Evolutionary conservation across 1,140 invertebrate species (phyloP).

Genomic region (Pseudomyrmex dendroicus): DNA sequence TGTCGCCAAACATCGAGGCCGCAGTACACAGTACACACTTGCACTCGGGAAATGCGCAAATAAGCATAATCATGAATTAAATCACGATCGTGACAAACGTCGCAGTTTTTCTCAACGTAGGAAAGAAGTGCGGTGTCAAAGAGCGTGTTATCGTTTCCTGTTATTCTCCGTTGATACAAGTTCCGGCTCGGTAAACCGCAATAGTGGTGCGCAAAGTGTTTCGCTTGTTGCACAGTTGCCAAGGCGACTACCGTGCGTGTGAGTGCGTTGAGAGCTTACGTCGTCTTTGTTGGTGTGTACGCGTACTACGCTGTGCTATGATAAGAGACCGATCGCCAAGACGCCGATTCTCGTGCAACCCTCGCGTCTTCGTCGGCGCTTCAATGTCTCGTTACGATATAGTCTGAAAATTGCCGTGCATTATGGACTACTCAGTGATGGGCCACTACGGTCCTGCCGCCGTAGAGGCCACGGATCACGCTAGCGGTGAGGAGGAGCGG

Average conservation of each 20-base stretch:
- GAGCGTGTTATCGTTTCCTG: background rate
- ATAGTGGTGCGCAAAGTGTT: slow-evolving; percentile 54
- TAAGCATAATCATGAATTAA: slow-evolving; percentile 73
- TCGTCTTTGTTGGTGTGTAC: slow-evolving; percentile 39
- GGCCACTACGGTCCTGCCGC: slow-evolving; percentile 76
- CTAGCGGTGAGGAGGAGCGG: slow-evolving; percentile 67
- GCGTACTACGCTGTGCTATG: slow-evolving; percentile 57
- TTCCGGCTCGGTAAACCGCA: background rate
- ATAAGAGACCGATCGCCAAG: slow-evolving; percentile 53
- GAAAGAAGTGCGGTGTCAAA: background rate
- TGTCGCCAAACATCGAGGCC: slow-evolving; percentile 51
- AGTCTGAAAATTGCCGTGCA: slow-evolving; percentile 49
- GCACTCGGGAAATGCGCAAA: slow-evolving; percentile 52
- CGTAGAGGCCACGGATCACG: slow-evolving; percentile 70
- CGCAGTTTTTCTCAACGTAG: background rate
- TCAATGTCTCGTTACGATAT: slow-evolving; percentile 54
- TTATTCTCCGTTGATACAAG: too few relatives aligned
- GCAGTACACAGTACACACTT: slow-evolving; percentile 8
- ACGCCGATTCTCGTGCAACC: slow-evolving; percentile 25
- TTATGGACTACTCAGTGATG: slow-evolving; percentile 80
- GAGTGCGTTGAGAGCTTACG: background rate
- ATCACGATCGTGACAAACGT: slow-evolving; percentile 19
- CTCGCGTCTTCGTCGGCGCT: background rate
- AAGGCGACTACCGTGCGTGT: slow-evolving; percentile 72
- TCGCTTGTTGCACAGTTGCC: slow-evolving; percentile 77